Evolutionary conservation across 2,113 vertebrate species (phyloP), one percentile per base, ranked within the genome.

Genomic region (Oncorhynchus gorbuscha): DNA sequence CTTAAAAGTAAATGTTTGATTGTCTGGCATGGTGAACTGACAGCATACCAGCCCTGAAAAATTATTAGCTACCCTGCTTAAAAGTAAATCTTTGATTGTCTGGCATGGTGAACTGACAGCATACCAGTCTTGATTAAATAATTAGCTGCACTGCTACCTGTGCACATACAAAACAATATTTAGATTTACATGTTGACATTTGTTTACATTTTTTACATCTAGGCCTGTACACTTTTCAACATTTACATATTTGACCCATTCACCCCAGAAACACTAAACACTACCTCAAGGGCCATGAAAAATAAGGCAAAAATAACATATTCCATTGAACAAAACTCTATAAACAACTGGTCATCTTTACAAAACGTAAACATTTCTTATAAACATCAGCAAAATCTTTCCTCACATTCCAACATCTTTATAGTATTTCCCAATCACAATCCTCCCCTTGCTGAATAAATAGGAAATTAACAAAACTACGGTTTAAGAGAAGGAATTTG

Each of bases 321-420:
- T 55, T 55, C 51, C 12, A 55, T 45, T 45, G 39, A 45, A 45
- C 9, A 45, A 45, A 14, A 26, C n/a, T 69, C n/a, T 69, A 20
- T 68, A 22, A 58, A 58, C 18, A 58, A 58, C 16, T 9, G 39
- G 81, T 80, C 5, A 71, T 70, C 69, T 80, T 81, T 74, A 79
- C 73, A 81, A 81, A 61, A 79, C 76, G 83, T 82, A 87, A 83
- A 90, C 80, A 79, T 76, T 77, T 55, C 68, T 45, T 3, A 61
- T 72, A 83, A 90, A 90, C 89, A 89, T 88, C 87, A 91, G 85
- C 85, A 88, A 90, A 84, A 71, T 11, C 2, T 35, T 69, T 35
- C 67, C 30, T 69, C 30, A 69, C 20, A 69, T 62, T 22, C 7
- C n/a, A 62, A 24, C 3, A 62, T 55, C 3, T 55, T 5, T 55